Percentiles rank a stretch among this genome's conserved stretches.
phyloP scores from a whole-genome alignment of 2,888 invertebrate species.

The Xestia rhomboidea region DNA sequence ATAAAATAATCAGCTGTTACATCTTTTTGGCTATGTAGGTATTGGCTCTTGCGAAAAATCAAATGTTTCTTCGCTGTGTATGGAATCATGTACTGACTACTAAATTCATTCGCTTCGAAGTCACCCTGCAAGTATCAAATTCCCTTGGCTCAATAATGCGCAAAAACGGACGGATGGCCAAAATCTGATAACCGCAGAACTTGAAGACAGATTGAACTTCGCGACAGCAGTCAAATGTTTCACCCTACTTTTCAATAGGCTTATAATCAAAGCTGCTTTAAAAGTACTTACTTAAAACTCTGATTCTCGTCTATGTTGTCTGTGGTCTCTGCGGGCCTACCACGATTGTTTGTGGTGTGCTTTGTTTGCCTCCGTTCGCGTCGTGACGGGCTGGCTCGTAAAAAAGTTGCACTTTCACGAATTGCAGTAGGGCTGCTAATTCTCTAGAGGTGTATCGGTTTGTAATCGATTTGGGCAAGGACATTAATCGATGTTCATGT shows the following conservation, averaged over 20 bases:
- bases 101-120: not conserved
- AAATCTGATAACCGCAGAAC: not conserved
- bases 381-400: constrained; percentile 71
- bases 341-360: constrained; percentile 78
- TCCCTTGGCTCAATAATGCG: not conserved
- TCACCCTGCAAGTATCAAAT: not conserved
- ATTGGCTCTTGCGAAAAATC: not conserved
- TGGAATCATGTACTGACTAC: not conserved
- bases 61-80: not conserved
- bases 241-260: not conserved
- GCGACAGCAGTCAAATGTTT: not conserved
- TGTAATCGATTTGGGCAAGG: constrained; percentile 16
- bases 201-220: not conserved
- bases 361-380: constrained; percentile 74
- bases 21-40: not conserved
- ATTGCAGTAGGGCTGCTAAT: constrained; percentile 63
- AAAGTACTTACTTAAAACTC: not conserved
- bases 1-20: not conserved
- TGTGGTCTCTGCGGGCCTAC: constrained; percentile 45
- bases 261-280: not conserved
- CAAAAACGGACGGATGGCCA: not conserved
- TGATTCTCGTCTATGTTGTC: constrained; percentile 25
- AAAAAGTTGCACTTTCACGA: constrained; percentile 86
- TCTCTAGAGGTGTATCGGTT: constrained; percentile 3
- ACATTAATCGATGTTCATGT: not conserved